Evolutionary conservation across 30 jellyfish, hydroid and myxozoan genomes (phyloP), one percentile per base, ranked within the genome.

Genomic region (Morbakka virulenta): DNA sequence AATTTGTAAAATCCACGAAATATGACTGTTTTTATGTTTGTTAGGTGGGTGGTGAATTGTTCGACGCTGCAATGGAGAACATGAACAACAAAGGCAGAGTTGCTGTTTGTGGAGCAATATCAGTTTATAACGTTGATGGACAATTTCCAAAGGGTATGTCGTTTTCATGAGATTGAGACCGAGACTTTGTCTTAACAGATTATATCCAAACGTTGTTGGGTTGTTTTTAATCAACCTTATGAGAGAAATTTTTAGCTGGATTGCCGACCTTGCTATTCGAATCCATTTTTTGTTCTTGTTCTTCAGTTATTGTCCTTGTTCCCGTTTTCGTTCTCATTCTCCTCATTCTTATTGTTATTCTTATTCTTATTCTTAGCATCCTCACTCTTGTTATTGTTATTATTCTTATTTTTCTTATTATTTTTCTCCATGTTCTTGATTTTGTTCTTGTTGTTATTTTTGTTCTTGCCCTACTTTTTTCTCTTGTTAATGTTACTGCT

Each of bases 21-120:
- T 0, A 4, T 21, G 28, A 34, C 3, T 26, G 0, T 70, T 49
- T 0, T 52, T 69, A 0, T 75, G 6, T 50, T 74, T 32, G 61
- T 0, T 52, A 87, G 96, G 96, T 87, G 49, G 96, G 96, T 47
- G 97, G 97, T 17, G 62, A 69, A n/a, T 79, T 88, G 85, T 88
- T 88, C 76, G 97, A 88, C 35, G 57, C 87, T 12, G 95, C 80
- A 4, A 75, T 88, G 84, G 83, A 78, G 32, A 88, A 48, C 14
- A 69, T 88, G 85, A 88, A 88, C 35, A 85, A 72, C 72, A 52
- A 87, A 30, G 97, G 85, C 22, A 69, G 97, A 26, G 88, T 88
- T n/a, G 61, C 97, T 2, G 24, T 88, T 3, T 81, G 91, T 50
- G 97, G 97, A 1, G 89, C 93, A 14, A 81, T 88, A 26, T 81